Percentiles rank a stretch among this genome's conserved stretches.
Conservation (phyloP, 2,888 invertebrate species). For the Chalcis sispes region DNA sequence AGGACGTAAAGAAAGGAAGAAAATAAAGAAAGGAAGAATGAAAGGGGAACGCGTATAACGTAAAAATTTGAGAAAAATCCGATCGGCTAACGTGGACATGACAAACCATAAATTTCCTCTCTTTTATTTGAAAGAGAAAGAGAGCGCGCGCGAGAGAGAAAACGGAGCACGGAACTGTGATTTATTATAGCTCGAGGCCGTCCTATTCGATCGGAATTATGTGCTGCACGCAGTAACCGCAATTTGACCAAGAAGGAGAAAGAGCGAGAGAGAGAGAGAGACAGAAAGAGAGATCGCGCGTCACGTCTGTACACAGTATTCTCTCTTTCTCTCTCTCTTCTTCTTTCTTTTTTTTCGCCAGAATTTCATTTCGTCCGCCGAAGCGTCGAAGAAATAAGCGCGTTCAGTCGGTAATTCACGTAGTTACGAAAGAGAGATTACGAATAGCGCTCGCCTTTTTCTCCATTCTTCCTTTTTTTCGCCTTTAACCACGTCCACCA, state of each 20-base stretch:
- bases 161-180: conserved; percentile 28
- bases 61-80: conserved; percentile 42
- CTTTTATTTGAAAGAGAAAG: conserved; percentile 39
- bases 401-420: conserved; percentile 37
- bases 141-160: conserved; percentile 24
- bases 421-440: conserved; percentile 3
- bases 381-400: conserved; percentile 40
- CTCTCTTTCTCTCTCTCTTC: background rate
- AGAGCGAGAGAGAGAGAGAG: no score
- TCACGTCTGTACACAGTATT: background rate
- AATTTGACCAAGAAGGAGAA: conserved; percentile 37
- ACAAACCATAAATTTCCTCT: conserved; percentile 57
- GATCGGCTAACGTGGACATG: conserved; percentile 51
- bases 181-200: conserved; percentile 54
- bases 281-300: background rate
- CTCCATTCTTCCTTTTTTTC: no score
- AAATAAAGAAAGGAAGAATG: background rate
- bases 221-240: conserved; percentile 49
- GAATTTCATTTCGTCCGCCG: conserved; percentile 49
- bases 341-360: conserved; percentile 31
- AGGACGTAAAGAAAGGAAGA: background rate
- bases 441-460: conserved; percentile 15
- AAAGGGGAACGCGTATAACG: conserved; percentile 21
- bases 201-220: conserved; percentile 54
- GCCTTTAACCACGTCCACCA: no score